Conservation (phyloP, 53 echinoderm and acorn worm species). For the Temnopleurus reevesii region DNA sequence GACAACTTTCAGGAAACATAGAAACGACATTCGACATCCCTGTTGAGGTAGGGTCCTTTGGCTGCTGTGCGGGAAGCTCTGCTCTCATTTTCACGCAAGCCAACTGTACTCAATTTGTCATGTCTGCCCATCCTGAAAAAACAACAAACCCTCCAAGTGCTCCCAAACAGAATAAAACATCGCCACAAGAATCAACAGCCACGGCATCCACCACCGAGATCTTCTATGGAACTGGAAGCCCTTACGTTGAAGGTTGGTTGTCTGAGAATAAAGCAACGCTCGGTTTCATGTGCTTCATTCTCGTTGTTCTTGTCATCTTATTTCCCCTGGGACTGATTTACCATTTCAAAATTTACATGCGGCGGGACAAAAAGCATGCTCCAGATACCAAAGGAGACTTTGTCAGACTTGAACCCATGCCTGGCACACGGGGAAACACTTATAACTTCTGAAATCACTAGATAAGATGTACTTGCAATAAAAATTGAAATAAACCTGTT, state of each 20-base stretch:
- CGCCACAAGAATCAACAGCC: neutral
- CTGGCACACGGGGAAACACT: no score
- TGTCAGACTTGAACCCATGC: no score
- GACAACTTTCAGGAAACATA: neutral
- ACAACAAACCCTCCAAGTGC: neutral
- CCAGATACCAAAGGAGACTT: conserved; percentile 6
- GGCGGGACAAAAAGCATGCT: neutral
- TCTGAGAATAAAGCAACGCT: neutral
- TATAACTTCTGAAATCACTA: no score
- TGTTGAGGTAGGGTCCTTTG: neutral
- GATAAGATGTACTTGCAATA: no score
- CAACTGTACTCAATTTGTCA: neutral
- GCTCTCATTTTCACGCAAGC: neutral
- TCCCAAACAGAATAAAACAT: neutral
- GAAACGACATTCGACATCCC: neutral
- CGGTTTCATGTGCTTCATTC: neutral
- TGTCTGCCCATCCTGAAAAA: neutral
- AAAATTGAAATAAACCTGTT: no score
- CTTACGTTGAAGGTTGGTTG: neutral
- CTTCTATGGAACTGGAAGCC: neutral
- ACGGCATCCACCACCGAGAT: neutral
- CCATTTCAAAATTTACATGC: conserved; percentile 13
- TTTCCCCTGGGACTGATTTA: conserved; percentile 25
- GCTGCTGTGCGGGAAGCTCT: conserved; percentile 11
- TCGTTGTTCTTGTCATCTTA: neutral